These are phyloP conservation scores for Acanthornis magna DNA, from an alignment of 2,797 vertebrate species.

Conservation along the genomic window DNA sequence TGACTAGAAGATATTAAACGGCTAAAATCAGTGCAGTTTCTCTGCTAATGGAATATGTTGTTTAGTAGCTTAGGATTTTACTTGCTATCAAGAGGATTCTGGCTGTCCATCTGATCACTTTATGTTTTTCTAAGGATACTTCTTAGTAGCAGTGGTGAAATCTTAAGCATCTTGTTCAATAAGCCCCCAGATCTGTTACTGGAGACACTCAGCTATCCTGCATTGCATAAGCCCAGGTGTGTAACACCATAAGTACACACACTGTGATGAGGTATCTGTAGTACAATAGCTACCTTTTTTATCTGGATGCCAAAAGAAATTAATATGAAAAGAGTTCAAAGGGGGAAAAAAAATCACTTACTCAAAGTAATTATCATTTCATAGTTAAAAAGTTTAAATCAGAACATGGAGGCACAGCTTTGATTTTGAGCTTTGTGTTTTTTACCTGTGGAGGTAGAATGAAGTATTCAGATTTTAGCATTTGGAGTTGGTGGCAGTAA, in stretches of 20 bases:
- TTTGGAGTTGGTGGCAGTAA: constrained; percentile 46
- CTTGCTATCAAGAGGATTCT: background rate
- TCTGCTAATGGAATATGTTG: background rate
- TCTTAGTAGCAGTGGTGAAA: background rate
- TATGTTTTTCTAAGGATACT: background rate
- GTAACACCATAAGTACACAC: background rate
- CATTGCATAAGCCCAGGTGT: background rate
- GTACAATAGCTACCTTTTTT: background rate
- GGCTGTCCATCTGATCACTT: background rate
- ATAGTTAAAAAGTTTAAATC: constrained; percentile 26
- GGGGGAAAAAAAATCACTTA: background rate
- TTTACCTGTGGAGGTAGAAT: constrained; percentile 20
- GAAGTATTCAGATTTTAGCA: constrained; percentile 41
- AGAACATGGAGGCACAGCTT: background rate
- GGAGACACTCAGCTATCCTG: background rate
- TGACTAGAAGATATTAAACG: background rate
- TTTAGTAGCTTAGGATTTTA: background rate
- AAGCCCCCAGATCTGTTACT: background rate
- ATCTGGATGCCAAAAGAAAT: background rate
- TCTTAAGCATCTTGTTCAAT: background rate
- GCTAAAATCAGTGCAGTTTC: background rate
- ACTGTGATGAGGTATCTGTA: background rate
- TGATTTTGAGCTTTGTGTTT: constrained; percentile 8
- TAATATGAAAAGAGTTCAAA: background rate
- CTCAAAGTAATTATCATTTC: constrained; percentile 35